phyloP scores from a whole-genome alignment of 2,797 vertebrate genomes.

The Agapornis canus region DNA sequence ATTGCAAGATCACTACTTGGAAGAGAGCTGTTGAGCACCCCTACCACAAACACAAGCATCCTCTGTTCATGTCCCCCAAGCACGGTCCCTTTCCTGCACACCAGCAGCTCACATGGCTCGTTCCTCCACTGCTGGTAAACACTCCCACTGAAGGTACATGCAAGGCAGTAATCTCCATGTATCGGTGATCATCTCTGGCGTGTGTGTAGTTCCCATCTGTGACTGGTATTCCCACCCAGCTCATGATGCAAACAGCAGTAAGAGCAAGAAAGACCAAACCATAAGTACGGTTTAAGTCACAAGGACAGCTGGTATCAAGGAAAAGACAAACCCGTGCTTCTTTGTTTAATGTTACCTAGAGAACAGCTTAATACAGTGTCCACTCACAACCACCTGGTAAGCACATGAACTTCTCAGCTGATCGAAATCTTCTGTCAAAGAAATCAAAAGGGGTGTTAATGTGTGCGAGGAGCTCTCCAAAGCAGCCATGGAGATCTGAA shows the following conservation, averaged over 20 bases:
- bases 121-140: background rate
- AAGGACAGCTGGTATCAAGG: background rate
- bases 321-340: background rate
- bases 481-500: background rate
- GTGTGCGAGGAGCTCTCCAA: background rate
- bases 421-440: background rate
- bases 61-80: background rate
- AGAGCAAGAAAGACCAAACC: background rate
- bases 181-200: background rate
- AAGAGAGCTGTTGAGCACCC: background rate
- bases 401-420: background rate
- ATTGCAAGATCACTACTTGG: background rate
- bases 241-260: background rate
- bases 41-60: rapidly evolving
- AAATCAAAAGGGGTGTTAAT: background rate
- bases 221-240: background rate
- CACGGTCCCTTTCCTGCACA: background rate
- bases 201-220: background rate
- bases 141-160: background rate
- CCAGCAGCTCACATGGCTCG: background rate
- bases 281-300: rapidly evolving
- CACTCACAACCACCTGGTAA: background rate
- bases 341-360: background rate
- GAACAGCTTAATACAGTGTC: background rate
- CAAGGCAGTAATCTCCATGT: background rate